phyloP scores from a whole-genome alignment of 2,888 invertebrate species.

The Pseudococcus viburni region DNA sequence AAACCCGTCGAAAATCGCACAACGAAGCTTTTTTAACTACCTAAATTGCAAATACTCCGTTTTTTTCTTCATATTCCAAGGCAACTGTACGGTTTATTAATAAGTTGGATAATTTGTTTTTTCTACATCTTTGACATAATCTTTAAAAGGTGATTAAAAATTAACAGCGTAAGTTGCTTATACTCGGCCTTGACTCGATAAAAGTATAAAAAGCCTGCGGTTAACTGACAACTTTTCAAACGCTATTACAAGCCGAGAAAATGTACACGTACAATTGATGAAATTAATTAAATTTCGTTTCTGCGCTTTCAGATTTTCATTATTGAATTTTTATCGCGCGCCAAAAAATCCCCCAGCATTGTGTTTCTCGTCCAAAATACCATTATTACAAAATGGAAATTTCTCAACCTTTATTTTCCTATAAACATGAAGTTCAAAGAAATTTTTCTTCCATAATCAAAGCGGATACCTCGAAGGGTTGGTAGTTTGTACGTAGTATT shows the following conservation, averaged over 20 bases:
- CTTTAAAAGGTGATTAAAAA: conserved; percentile 10
- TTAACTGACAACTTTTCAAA: conserved; percentile 16
- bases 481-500: not conserved
- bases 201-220: conserved; percentile 33
- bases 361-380: not conserved
- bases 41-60: not conserved
- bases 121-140: not conserved
- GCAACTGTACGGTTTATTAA: not conserved
- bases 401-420: not conserved
- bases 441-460: not conserved
- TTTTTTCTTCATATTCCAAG: not conserved
- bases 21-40: not conserved
- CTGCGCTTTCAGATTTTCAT: not conserved
- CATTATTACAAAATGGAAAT: not conserved
- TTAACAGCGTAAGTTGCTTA: not conserved
- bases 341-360: not conserved
- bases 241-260: not conserved
- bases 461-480: not conserved
- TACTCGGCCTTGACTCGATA: conserved; percentile 5
- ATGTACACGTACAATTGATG: not conserved
- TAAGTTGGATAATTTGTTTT: conserved; percentile 9
- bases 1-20: not conserved
- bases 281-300: conserved; percentile 16
- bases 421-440: not conserved
- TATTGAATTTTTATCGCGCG: not conserved